A percentile compares a stretch with the other conserved stretches of the same genome.
Evolutionary conservation across 2,797 vertebrate genomes (phyloP).

Genomic region (Brachyalestes nurse): DNA sequence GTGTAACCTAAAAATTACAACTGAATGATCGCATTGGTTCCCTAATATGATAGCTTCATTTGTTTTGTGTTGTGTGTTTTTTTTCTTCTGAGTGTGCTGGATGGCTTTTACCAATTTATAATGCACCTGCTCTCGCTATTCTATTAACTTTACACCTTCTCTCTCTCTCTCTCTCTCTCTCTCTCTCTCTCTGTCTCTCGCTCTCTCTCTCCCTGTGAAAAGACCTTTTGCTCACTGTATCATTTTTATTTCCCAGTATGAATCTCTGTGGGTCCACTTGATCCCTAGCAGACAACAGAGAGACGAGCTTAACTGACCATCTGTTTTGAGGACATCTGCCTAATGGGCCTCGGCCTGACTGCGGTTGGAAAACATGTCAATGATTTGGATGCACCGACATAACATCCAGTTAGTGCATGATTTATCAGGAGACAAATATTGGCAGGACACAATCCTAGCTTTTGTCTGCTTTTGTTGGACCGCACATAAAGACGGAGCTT

Average conservation of each 20-base stretch:
- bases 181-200: neutral
- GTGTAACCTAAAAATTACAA: no score
- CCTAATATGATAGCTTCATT: no score
- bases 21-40: no score
- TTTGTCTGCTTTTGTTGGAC: slow-evolving; percentile 34
- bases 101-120: neutral
- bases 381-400: slow-evolving; percentile 1
- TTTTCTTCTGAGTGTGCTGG: no score
- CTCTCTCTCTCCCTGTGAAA: neutral
- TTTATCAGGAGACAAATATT: slow-evolving; percentile 34
- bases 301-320: slow-evolving; percentile 41
- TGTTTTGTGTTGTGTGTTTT: no score
- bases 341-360: slow-evolving; percentile 31
- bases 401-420: slow-evolving; percentile 20
- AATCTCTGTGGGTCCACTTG: slow-evolving; percentile 25
- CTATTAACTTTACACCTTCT: neutral
- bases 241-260: slow-evolving; percentile 6
- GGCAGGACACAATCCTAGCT: slow-evolving; percentile 35
- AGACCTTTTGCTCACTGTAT: slow-evolving; percentile 19
- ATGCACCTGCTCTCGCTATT: neutral
- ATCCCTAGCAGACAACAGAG: slow-evolving; percentile 33
- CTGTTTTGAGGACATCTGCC: slow-evolving; percentile 49
- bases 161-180: slow-evolving; percentile 17
- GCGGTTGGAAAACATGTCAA: slow-evolving; percentile 32
- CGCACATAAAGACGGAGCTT: slow-evolving; percentile 4